phyloP scores from a whole-genome alignment of 1,140 invertebrate genomes.

The Trachymyrmex septentrionalis region DNA sequence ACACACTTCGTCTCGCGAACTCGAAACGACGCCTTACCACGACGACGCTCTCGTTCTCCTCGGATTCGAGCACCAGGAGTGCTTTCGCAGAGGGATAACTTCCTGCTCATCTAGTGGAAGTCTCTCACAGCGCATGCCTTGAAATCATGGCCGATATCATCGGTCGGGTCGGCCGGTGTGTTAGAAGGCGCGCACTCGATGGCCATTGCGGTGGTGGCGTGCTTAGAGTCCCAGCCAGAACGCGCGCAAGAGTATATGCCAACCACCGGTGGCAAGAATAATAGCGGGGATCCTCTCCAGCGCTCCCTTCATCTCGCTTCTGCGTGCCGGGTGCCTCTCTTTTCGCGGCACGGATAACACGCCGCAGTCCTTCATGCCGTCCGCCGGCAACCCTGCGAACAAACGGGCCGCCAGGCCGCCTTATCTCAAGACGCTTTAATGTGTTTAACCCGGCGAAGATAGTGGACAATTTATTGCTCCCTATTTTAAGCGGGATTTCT shows the following conservation, averaged over 20 bases:
- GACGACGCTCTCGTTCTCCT: background rate
- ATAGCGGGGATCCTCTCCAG: constrained; percentile 54
- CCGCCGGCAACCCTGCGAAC: constrained; percentile 81
- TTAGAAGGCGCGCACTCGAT: constrained; percentile 33
- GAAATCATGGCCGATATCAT: constrained; percentile 55
- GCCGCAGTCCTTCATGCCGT: constrained; percentile 81
- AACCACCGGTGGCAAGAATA: constrained; percentile 67
- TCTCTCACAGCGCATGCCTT: constrained; percentile 50
- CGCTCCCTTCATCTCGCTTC: constrained; percentile 41
- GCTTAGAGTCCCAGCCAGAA: constrained; percentile 44
- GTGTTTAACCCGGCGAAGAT: constrained; percentile 86
- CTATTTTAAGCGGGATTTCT: constrained; percentile 83
- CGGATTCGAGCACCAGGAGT: background rate
- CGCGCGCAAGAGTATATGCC: constrained; percentile 40
- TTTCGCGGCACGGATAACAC: constrained; percentile 81
- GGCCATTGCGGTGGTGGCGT: constrained; percentile 33
- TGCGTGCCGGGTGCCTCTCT: constrained; percentile 63
- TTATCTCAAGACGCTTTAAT: constrained; percentile 86
- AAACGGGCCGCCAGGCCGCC: constrained; percentile 82
- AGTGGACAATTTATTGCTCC: constrained; percentile 85
- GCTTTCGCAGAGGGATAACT: constrained; percentile 26
- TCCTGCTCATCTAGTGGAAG: constrained; percentile 23
- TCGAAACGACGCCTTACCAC: constrained; percentile 1
- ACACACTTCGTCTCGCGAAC: constrained; percentile 1
- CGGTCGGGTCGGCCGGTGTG: background rate